Conservation (phyloP, 1,140 invertebrate genomes). For the Drosophila serrata region DNA sequence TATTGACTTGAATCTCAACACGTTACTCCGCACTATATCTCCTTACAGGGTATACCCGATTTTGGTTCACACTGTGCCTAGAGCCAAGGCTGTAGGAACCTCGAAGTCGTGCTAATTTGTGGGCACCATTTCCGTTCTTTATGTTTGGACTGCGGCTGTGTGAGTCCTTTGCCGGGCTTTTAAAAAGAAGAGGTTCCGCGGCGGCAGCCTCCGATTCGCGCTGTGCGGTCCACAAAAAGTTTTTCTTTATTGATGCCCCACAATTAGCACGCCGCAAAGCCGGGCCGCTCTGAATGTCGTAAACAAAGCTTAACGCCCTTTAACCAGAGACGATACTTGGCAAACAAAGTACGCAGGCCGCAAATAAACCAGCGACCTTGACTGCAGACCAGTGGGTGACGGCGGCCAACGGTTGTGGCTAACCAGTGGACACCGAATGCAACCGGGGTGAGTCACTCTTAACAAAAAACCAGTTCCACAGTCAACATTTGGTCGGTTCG, state of each 20-base stretch:
- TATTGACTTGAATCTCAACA: neutral
- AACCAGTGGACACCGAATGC: constrained; percentile 32
- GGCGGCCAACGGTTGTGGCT: constrained; percentile 17
- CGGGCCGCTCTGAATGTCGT: constrained; percentile 34
- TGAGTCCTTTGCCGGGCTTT: constrained; percentile 39
- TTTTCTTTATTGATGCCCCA: constrained; percentile 68
- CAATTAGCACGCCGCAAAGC: constrained; percentile 67
- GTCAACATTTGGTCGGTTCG: constrained; percentile 42
- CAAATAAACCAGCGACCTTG: constrained; percentile 71
- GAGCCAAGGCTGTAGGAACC: constrained; percentile 19
- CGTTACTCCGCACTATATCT: neutral
- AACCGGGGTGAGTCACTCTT: constrained; percentile 38
- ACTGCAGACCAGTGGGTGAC: constrained; percentile 36
- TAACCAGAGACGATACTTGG: constrained; percentile 40
- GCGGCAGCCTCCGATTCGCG: constrained; percentile 26
- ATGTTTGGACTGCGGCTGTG: constrained; percentile 36
- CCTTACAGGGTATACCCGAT: constrained; percentile 28
- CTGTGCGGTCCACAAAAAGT: constrained; percentile 53
- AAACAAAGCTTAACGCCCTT: constrained; percentile 69
- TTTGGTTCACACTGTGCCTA: constrained; percentile 55
- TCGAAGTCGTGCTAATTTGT: constrained; percentile 68
- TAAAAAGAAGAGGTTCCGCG: neutral
- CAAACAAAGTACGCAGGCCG: constrained; percentile 61
- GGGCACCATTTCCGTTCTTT: constrained; percentile 76
- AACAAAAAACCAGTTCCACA: constrained; percentile 45